phyloP scores from a whole-genome alignment of 2,888 invertebrate species.

The Spilosoma lubricipeda region DNA sequence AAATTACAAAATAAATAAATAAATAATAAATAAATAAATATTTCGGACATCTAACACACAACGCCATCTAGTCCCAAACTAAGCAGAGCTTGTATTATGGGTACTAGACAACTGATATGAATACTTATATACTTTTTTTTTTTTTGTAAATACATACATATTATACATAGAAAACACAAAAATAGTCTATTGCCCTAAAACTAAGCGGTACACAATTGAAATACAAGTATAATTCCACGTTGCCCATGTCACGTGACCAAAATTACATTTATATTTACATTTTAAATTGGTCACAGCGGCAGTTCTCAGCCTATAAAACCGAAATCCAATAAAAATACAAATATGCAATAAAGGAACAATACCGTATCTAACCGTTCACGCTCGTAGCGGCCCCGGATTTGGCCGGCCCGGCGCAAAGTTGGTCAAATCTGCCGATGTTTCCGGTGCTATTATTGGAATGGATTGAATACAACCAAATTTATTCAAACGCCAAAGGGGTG shows the following conservation, averaged over 20 bases:
- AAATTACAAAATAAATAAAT: no score
- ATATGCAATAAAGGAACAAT: constrained; percentile 23
- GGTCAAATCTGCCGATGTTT: constrained; percentile 59
- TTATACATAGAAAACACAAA: no score
- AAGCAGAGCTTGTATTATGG: no score
- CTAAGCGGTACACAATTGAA: no score
- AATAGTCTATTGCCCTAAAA: no score
- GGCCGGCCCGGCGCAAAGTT: constrained; percentile 54
- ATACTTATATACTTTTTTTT: no score
- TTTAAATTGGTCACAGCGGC: not conserved
- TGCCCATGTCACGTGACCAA: not conserved
- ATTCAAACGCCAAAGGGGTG: constrained; percentile 40
- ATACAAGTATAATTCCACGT: no score
- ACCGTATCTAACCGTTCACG: constrained; percentile 38
- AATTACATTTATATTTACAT: not conserved
- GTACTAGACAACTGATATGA: no score
- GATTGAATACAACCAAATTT: constrained; percentile 58
- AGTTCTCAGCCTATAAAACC: constrained; percentile 17
- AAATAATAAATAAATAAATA: no score
- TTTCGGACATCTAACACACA: no score
- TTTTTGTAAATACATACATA: no score
- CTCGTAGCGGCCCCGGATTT: constrained; percentile 48
- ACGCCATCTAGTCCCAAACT: no score
- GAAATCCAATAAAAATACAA: constrained; percentile 18
- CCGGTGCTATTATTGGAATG: constrained; percentile 47